Base-by-base conservation (phyloP, 2,888 invertebrate species). In the Pedicia rivosa region DNA sequence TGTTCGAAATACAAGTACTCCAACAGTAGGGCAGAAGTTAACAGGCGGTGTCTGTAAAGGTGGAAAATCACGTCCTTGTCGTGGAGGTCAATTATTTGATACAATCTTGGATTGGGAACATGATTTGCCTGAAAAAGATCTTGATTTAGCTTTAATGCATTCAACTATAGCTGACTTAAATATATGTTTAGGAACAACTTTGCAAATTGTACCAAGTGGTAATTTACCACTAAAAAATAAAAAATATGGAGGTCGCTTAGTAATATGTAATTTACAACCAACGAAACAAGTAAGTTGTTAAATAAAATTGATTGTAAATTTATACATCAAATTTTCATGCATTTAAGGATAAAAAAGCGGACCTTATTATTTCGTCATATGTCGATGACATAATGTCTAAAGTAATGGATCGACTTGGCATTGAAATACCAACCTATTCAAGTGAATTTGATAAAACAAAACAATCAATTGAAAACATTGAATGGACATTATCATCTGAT, bases 51-150 rank as follows among this genome's bases (percentile, higher is more conserved):
- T 68, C 24, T 78, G 82, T 47, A 74, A 74, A 26, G 72, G 75
- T 7, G 65, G 72, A 15, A 66, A 64, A 47, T 59, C 64, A 36
- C 71, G 86, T n/a, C 65, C 68, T n/a, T 91, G 91, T 52, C 73
- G 97, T 32, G 94, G 95, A 2, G 97, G 97, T 1, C 70, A 78
- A 45, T 64, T 97, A 37, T 70, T 76, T 45, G 97, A 98, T 56
- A 90, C 83, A 10, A 83, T 97, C 40, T 66, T 98, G 27, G 98
- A 98, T 60, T 99, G 98, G 98, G 97, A 98, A 51, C 83, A 88
- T 53, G 79, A 78, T 56, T 65, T 98, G 44, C 97, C 97, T 0
- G 79, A 82, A 46, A 71, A 75, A 50, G 92, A 92, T 56, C 63
- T 92, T 17, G 69, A 78, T 36, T 68, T 84, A 63, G 80, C 92